A percentile compares a stretch with the other conserved stretches of the same genome.
Evolutionary conservation across 2,113 vertebrate species (phyloP).

Genomic region (Centropristis striata): DNA sequence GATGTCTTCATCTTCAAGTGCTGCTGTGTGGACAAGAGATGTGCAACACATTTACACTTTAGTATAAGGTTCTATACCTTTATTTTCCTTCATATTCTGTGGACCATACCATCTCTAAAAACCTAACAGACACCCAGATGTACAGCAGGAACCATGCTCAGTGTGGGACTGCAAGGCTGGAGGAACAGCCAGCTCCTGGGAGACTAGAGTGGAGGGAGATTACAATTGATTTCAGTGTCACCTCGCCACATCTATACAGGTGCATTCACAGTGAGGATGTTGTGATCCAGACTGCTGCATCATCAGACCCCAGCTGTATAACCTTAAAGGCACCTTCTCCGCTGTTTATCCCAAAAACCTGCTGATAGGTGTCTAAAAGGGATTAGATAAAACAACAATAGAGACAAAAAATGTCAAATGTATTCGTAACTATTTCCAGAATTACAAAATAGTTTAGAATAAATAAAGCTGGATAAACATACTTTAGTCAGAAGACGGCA

Average conservation of each 20-base stretch:
- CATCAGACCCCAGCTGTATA: background rate
- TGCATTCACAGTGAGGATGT: conserved; percentile 7
- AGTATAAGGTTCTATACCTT: background rate
- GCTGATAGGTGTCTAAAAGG: background rate
- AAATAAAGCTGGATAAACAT: too few relatives aligned
- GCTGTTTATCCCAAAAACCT: background rate
- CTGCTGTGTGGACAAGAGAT: background rate
- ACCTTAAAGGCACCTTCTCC: background rate
- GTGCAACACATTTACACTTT: background rate
- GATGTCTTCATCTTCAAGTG: conserved; percentile 23
- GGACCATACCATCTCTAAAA: background rate
- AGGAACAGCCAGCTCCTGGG: conserved; percentile 26
- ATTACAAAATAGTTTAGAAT: too few relatives aligned
- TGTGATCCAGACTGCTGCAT: conserved; percentile 27
- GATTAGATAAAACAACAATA: background rate
- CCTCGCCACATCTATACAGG: conserved; percentile 18
- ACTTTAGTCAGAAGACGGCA: too few relatives aligned
- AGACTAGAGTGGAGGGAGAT: conserved; percentile 12
- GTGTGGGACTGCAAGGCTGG: background rate
- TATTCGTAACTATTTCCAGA: too few relatives aligned
- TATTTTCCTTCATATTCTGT: background rate
- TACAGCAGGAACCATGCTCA: background rate
- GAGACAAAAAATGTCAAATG: too few relatives aligned
- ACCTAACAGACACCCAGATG: background rate
- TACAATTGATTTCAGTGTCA: conserved; percentile 48